Conservation (phyloP, 2,888 invertebrate genomes). For the Pelosia muscerda region DNA sequence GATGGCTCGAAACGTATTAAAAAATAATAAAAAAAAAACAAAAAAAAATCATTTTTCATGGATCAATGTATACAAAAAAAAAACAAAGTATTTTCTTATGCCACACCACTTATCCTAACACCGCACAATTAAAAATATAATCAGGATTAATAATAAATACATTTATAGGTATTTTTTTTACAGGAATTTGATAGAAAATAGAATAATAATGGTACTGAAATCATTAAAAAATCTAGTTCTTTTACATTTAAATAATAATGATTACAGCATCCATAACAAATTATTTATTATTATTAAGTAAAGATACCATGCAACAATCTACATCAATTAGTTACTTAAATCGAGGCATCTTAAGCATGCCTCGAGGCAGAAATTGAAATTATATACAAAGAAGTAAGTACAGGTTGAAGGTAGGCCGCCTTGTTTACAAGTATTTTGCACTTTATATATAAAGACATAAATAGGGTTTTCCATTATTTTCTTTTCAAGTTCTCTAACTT, state of each 20-base stretch:
- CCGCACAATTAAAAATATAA: background rate
- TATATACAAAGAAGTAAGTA: slow-evolving; percentile 14
- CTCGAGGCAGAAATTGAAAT: slow-evolving; percentile 19
- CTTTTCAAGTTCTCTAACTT: background rate
- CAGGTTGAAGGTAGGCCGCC: background rate
- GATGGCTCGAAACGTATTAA: too few relatives aligned
- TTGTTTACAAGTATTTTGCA: slow-evolving; percentile 10
- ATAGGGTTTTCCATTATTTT: background rate
- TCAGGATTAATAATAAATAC: slow-evolving; percentile 4
- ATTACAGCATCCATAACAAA: slow-evolving; percentile 19
- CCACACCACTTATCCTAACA: slow-evolving; percentile 13
- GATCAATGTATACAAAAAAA: too few relatives aligned
- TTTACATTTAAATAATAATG: slow-evolving; percentile 16
- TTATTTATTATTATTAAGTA: slow-evolving; percentile 13
- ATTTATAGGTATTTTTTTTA: slow-evolving; percentile 6
- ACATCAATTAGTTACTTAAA: slow-evolving; percentile 18
- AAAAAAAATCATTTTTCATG: too few relatives aligned
- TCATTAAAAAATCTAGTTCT: background rate
- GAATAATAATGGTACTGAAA: slow-evolving; percentile 17
- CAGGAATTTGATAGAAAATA: slow-evolving; percentile 3
- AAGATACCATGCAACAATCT: slow-evolving; percentile 33
- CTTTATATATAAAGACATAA: background rate
- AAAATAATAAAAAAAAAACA: too few relatives aligned
- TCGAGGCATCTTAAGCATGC: slow-evolving; percentile 23
- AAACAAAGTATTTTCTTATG: too few relatives aligned